Percentiles rank a stretch among this genome's conserved stretches.
phyloP scores from a whole-genome alignment of 2,888 invertebrate species.

The Aleiodes leptofemur region DNA sequence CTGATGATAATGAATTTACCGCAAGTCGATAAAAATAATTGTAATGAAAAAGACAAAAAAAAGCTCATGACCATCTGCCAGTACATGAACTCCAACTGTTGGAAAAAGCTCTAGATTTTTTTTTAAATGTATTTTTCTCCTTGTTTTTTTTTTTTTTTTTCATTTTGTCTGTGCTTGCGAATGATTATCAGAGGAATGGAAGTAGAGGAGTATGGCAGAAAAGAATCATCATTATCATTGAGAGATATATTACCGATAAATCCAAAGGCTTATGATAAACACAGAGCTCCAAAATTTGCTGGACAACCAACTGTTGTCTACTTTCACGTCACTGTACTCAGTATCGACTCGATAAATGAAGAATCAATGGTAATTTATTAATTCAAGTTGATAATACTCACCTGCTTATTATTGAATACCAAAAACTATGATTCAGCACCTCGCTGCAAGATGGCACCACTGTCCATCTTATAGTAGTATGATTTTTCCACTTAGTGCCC shows the following conservation, averaged over 20 bases:
- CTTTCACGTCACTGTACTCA: conserved; percentile 93
- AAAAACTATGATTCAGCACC: neutral
- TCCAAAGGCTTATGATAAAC: conserved; percentile 92
- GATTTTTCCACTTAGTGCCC: neutral
- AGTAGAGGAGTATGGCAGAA: conserved; percentile 71
- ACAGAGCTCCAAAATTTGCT: conserved; percentile 89
- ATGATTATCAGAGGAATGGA: conserved; percentile 67
- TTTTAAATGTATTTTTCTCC: conserved; percentile 8
- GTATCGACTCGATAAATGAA: conserved; percentile 95
- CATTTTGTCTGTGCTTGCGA: conserved; percentile 2
- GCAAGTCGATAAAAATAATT: conserved; percentile 17
- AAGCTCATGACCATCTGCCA: conserved; percentile 16
- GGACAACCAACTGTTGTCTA: conserved; percentile 93
- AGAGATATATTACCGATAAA: conserved; percentile 89
- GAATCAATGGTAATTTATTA: conserved; percentile 88
- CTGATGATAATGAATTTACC: neutral
- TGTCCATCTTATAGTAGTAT: neutral
- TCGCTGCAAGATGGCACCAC: conserved; percentile 18
- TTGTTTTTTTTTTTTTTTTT: conserved; percentile 17
- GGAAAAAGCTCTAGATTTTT: neutral
- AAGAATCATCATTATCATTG: conserved; percentile 85
- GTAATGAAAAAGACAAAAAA: neutral
- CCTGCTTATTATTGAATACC: neutral
- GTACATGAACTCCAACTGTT: neutral
- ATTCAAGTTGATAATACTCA: neutral